phyloP scores from a whole-genome alignment of 1,140 invertebrate species.

The Drosophila leontia region DNA sequence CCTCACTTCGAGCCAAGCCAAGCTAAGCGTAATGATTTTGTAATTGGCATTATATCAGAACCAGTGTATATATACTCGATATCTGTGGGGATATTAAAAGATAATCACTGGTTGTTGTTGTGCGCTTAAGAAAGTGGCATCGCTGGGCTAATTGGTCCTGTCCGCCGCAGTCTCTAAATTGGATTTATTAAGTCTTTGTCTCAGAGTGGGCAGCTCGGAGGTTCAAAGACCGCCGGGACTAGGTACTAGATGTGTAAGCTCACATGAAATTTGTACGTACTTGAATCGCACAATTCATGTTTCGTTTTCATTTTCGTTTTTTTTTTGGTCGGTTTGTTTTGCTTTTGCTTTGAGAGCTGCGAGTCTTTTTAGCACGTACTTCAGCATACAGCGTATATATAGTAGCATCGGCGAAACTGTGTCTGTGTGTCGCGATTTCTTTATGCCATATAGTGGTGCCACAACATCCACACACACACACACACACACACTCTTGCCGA shows the following conservation, averaged over 20 bases:
- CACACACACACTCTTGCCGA: slow-evolving; percentile 10
- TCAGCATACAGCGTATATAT: background rate
- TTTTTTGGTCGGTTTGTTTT: slow-evolving; percentile 29
- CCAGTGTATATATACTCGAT: slow-evolving; percentile 22
- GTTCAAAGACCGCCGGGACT: slow-evolving; percentile 13
- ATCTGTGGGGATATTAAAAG: slow-evolving; percentile 5
- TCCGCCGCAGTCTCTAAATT: slow-evolving; percentile 19
- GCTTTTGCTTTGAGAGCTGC: slow-evolving; percentile 16
- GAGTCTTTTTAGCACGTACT: slow-evolving; percentile 45
- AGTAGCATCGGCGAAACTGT: slow-evolving; percentile 33
- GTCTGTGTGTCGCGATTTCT: slow-evolving; percentile 64
- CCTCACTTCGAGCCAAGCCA: slow-evolving; percentile 40
- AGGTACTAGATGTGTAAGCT: slow-evolving; percentile 10
- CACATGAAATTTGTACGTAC: slow-evolving; percentile 43
- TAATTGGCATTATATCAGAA: slow-evolving; percentile 54
- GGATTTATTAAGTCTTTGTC: slow-evolving; percentile 24
- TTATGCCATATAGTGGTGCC: slow-evolving; percentile 20
- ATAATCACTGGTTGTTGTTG: background rate
- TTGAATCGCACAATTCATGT: slow-evolving; percentile 51
- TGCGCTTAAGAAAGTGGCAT: slow-evolving; percentile 21
- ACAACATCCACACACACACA: slow-evolving; percentile 15
- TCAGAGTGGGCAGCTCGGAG: background rate
- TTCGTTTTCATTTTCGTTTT: slow-evolving; percentile 45
- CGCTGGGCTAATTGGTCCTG: slow-evolving; percentile 25
- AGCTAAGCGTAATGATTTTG: slow-evolving; percentile 53